These are phyloP conservation scores for Vulpes lagopus DNA, from an alignment of 2,113 vertebrate species.

Conservation along the genomic window DNA sequence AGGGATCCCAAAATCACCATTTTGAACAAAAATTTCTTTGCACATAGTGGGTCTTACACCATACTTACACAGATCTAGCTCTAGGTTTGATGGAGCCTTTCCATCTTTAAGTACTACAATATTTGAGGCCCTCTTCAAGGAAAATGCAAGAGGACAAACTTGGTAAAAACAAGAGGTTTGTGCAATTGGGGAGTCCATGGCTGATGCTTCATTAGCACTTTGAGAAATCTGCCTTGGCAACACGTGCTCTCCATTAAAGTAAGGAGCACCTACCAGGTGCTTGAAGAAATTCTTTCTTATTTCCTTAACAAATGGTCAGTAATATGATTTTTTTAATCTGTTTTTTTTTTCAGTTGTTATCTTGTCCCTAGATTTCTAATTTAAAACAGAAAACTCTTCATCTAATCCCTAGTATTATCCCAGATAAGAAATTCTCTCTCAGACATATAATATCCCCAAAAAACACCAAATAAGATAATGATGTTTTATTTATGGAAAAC, in stretches of 20 bases:
- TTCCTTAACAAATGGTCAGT: not conserved
- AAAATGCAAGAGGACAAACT: not conserved
- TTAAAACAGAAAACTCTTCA: constrained; percentile 26
- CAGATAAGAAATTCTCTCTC: constrained; percentile 50
- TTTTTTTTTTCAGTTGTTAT: not conserved
- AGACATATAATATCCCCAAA: constrained; percentile 29
- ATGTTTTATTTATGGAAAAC: constrained; percentile 79
- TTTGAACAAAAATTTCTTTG: not conserved
- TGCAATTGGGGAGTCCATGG: fast-evolving
- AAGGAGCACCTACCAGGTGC: fast-evolving
- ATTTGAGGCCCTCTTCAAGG: not conserved
- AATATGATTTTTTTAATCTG: not conserved
- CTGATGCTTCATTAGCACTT: fast-evolving
- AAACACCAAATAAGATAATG: constrained; percentile 70
- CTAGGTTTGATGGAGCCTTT: not conserved
- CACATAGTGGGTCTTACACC: fast-evolving
- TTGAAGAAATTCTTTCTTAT: not conserved
- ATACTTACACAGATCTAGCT: fast-evolving
- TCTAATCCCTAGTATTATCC: constrained; percentile 63
- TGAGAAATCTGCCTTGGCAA: fast-evolving
- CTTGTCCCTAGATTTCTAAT: constrained; percentile 40
- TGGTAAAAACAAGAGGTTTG: not conserved
- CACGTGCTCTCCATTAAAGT: fast-evolving
- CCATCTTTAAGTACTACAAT: not conserved
- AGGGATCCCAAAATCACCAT: not conserved